Evolutionary conservation across 2,888 invertebrate genomes (phyloP).

Genomic region (Alloplasta piceator): DNA sequence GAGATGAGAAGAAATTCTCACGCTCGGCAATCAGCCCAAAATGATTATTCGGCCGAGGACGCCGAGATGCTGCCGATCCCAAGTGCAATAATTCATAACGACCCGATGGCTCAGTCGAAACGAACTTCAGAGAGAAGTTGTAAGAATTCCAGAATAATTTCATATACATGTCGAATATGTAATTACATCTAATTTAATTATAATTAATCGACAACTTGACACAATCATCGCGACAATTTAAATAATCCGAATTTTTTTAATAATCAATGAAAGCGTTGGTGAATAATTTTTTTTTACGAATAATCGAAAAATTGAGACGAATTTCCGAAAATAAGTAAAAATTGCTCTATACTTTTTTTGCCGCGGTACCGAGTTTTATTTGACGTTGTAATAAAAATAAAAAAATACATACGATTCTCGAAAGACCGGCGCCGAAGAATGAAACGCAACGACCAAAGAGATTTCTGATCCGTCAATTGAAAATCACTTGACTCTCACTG

Average conservation of each 20-base stretch:
- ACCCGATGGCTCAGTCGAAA: conserved; percentile 74
- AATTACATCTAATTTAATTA: background rate
- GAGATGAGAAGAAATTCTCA: conserved; percentile 69
- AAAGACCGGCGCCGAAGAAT: conserved; percentile 48
- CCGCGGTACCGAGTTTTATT: no score
- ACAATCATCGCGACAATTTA: background rate
- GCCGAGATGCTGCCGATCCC: conserved; percentile 76
- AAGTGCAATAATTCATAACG: conserved; percentile 73
- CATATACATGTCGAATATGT: background rate
- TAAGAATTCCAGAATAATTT: conserved; percentile 71
- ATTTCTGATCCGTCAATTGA: conserved; percentile 67
- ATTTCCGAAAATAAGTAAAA: no score
- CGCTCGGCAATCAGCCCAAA: conserved; percentile 56
- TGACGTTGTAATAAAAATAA: no score
- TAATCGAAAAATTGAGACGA: no score
- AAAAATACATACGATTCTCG: background rate
- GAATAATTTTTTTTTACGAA: no score
- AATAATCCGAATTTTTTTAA: no score
- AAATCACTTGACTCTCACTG: conserved; percentile 74
- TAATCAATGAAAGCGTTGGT: no score
- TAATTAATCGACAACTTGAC: background rate
- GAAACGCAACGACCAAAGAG: conserved; percentile 25
- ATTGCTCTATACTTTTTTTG: no score
- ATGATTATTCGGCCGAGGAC: conserved; percentile 71
- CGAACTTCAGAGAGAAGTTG: conserved; percentile 72